Evolutionary conservation across 2,888 invertebrate species (phyloP), one percentile per base, ranked within the genome.

Genomic region (Pristionchus entomophagus): DNA sequence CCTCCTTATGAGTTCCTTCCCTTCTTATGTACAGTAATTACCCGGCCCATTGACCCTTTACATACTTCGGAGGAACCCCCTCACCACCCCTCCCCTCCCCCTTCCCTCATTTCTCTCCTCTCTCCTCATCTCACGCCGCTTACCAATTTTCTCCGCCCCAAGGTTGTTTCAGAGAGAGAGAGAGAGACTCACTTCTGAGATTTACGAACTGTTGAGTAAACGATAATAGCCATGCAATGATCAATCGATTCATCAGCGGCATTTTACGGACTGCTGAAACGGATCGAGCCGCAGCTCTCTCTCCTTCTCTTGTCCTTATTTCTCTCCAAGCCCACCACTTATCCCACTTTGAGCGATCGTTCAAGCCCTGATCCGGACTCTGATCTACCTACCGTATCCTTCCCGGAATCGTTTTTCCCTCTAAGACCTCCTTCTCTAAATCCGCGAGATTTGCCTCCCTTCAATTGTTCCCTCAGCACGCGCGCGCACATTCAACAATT

Each of bases 1-100:
- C 32, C 62, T 41, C 69, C 69, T 38, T 69, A 69, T 69, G 62
- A 62, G 29, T 69, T 38, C 38, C 41, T n/a, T n/a, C 29, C 69
- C 69, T 69, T 41, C 69, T 69, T 69, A 69, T 69, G 69, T 69
- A 69, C 69, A 69, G 69, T 69, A 69, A 69, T 69, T 69, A 69
- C 69, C 69, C 69, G 69, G 69, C 41, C 69, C 69, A 69, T 69
- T 69, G 69, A 69, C 69, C 69, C 69, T 69, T 38, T 69, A 69
- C 69, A 69, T 69, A 69, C 69, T 69, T 69, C 69, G 69, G 69
- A 29, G 69, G 35, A 19, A 17, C 5, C 22, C 19, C 56, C n/a
- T n/a, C n/a, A n/a, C n/a, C n/a, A n/a, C n/a, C 65, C 35, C 73
- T 77, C 45, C 19, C 45, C 41, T 22, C n/a, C 45, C 41, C 32